Conservation (phyloP, 2,888 invertebrate species). For the Stegophylla sp. region DNA sequence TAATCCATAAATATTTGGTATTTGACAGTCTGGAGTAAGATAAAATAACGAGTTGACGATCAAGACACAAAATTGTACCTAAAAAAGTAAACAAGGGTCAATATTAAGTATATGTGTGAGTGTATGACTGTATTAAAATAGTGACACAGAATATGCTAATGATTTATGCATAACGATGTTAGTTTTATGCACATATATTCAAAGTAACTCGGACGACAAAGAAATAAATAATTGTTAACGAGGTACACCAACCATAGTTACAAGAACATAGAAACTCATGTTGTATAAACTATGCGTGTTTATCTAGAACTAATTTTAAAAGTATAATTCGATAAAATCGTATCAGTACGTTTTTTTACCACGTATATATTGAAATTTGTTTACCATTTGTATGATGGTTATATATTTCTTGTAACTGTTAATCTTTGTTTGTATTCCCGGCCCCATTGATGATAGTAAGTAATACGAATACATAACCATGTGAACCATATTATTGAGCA, state of each 20-base stretch:
- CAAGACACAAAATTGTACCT: conserved; percentile 60
- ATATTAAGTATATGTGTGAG: conserved; percentile 30
- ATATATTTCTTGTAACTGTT: conserved; percentile 59
- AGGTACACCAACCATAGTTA: conserved; percentile 10
- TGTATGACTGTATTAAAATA: conserved; percentile 16
- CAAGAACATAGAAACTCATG: conserved; percentile 34
- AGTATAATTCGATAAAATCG: neutral
- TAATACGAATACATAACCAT: conserved; percentile 78
- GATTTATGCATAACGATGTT: conserved; percentile 20
- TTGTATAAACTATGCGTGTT: conserved; percentile 2
- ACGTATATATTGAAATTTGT: neutral
- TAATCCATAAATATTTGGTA: conserved; percentile 56
- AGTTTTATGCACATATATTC: conserved; percentile 47
- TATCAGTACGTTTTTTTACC: neutral
- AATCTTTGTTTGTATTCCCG: conserved; percentile 58
- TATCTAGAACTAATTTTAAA: conserved; percentile 16
- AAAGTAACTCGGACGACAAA: conserved; percentile 19
- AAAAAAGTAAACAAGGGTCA: conserved; percentile 46
- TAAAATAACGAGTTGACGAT: conserved; percentile 55
- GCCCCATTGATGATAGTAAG: conserved; percentile 59
- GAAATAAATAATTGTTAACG: conserved; percentile 16
- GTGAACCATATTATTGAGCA: conserved; percentile 75
- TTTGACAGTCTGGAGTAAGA: conserved; percentile 55
- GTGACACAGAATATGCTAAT: conserved; percentile 47
- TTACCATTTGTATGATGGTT: conserved; percentile 61